Conservation (phyloP, 2,888 invertebrate species). For the Palloptera scutellata region DNA sequence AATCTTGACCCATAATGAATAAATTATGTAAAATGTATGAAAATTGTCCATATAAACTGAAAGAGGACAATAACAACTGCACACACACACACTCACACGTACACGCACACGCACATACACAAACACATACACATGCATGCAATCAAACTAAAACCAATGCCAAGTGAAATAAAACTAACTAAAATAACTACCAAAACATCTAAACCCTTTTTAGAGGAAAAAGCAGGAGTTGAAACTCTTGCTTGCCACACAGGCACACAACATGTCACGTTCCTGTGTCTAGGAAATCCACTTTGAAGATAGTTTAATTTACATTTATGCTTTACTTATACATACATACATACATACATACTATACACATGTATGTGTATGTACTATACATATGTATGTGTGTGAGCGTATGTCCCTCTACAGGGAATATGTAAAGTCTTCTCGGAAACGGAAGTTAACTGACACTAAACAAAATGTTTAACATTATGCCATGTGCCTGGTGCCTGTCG, state of each 20-base stretch:
- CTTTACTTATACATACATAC: constrained; percentile 32
- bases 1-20: constrained; percentile 33
- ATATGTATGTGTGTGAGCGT: neutral
- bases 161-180: neutral
- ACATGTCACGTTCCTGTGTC: constrained; percentile 35
- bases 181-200: neutral
- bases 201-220: constrained; percentile 4
- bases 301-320: constrained; percentile 62
- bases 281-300: constrained; percentile 46
- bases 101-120: neutral
- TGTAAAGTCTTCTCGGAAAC: constrained; percentile 36
- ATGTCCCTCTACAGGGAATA: constrained; percentile 9
- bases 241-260: constrained; percentile 19
- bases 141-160: constrained; percentile 20
- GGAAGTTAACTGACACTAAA: constrained; percentile 59
- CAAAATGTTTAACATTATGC: constrained; percentile 62
- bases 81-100: constrained; percentile 40
- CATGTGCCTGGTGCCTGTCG: constrained; percentile 20
- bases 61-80: constrained; percentile 50
- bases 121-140: neutral
- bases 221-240: too few relatives aligned
- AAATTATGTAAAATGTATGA: constrained; percentile 27
- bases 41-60: constrained; percentile 41
- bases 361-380: neutral
- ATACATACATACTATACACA: constrained; percentile 1